These are phyloP conservation scores for Drosophila navojoa DNA, from an alignment of 1,140 invertebrate species.

Conservation along the genomic window DNA sequence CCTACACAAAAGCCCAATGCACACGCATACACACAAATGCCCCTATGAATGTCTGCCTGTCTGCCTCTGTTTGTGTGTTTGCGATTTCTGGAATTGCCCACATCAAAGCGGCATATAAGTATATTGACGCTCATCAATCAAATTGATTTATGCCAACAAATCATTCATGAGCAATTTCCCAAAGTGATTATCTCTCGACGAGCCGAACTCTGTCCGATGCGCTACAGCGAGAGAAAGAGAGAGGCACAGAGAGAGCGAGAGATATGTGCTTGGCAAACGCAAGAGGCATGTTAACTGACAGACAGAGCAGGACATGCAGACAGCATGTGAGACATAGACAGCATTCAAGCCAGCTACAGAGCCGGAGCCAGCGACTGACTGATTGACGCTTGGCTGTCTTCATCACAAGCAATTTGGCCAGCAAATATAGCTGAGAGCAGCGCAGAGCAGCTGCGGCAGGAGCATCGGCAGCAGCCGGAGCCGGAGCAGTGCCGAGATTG, in stretches of 20 bases:
- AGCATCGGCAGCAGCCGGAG: slow-evolving; percentile 26
- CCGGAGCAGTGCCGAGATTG: slow-evolving; percentile 71
- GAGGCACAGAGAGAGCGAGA: slow-evolving; percentile 29
- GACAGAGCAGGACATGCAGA: slow-evolving; percentile 39
- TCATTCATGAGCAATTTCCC: slow-evolving; percentile 83
- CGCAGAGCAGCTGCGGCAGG: slow-evolving; percentile 20
- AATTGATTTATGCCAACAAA: slow-evolving; percentile 83
- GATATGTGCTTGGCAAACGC: slow-evolving; percentile 59
- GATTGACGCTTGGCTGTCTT: slow-evolving; percentile 80
- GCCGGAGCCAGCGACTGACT: slow-evolving; percentile 57
- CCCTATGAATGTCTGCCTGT: slow-evolving; percentile 43
- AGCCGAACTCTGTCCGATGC: slow-evolving; percentile 33
- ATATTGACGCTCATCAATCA: slow-evolving; percentile 81
- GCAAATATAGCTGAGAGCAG: slow-evolving; percentile 57
- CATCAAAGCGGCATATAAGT: slow-evolving; percentile 82
- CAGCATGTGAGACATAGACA: slow-evolving; percentile 47
- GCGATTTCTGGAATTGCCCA: slow-evolving; percentile 69
- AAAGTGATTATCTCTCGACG: slow-evolving; percentile 81
- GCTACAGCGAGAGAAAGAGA: slow-evolving; percentile 8
- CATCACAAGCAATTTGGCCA: slow-evolving; percentile 81
- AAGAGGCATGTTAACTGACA: slow-evolving; percentile 81
- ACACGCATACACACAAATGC: slow-evolving; percentile 30
- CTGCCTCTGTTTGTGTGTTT: slow-evolving; percentile 29
- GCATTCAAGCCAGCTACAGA: slow-evolving; percentile 24
- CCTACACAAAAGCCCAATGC: slow-evolving; percentile 45